A percentile compares a stretch with the other conserved stretches of the same genome.
Evolutionary conservation across 2,888 invertebrate species (phyloP).

Genomic region (Coremacera marginata): DNA sequence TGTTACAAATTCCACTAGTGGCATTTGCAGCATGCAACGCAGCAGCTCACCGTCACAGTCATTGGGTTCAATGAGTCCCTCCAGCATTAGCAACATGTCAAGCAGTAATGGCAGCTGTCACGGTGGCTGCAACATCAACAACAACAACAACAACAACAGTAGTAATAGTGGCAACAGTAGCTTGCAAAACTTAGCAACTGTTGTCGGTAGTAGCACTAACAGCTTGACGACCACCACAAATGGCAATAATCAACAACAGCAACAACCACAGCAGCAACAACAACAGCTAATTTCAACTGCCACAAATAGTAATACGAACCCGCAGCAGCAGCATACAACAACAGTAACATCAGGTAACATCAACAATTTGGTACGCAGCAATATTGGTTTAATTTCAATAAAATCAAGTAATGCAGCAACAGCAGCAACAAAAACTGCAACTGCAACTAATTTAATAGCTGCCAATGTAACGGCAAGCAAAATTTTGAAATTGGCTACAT

Average conservation of each 20-base stretch:
- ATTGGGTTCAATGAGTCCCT: conserved; percentile 67
- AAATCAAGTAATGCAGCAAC: conserved; percentile 56
- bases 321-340: conserved; percentile 49
- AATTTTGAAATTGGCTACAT: conserved; percentile 66
- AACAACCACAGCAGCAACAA: conserved; percentile 47
- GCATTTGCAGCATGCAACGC: conserved; percentile 55
- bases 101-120: conserved; percentile 67
- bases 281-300: conserved; percentile 49
- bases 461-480: conserved; percentile 68
- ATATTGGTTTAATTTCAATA: conserved; percentile 68
- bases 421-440: conserved; percentile 50
- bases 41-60: conserved; percentile 69
- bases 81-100: conserved; percentile 69
- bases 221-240: conserved; percentile 13
- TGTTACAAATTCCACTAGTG: conserved; percentile 46
- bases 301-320: conserved; percentile 47
- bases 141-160: conserved; percentile 46
- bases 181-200: conserved; percentile 43
- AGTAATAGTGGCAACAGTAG: conserved; percentile 51
- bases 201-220: conserved; percentile 28
- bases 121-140: conserved; percentile 54
- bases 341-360: conserved; percentile 64
- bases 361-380: conserved; percentile 68
- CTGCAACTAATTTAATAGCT: conserved; percentile 66
- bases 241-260: conserved; percentile 45